Evolutionary conservation across 2,113 vertebrate species (phyloP).

Genomic region (Coryphaenoides rupestris): DNA sequence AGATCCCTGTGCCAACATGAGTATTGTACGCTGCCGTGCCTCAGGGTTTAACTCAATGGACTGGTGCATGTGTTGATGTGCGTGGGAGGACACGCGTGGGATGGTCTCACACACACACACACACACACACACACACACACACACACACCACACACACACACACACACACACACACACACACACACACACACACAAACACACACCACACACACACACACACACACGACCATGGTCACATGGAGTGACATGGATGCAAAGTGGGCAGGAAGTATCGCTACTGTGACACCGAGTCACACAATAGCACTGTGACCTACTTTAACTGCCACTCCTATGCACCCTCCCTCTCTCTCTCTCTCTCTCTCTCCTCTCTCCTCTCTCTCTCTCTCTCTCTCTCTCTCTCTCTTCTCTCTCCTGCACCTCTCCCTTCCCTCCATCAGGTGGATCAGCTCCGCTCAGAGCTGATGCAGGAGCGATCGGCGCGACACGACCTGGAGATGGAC

Average conservation of each 20-base stretch:
- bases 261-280: not conserved
- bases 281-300: not conserved
- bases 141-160: too few relatives aligned
- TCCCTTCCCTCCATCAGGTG: constrained; percentile 64
- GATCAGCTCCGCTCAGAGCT: constrained; percentile 89
- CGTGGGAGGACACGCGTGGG: too few relatives aligned
- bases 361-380: not conserved
- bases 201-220: not conserved
- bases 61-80: too few relatives aligned
- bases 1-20: too few relatives aligned
- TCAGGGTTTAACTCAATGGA: too few relatives aligned
- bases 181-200: too few relatives aligned
- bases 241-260: constrained; percentile 32
- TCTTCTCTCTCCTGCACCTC: not conserved
- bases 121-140: too few relatives aligned
- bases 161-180: too few relatives aligned
- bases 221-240: not conserved
- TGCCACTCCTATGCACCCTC: too few relatives aligned
- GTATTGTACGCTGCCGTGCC: too few relatives aligned
- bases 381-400: too few relatives aligned
- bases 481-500: constrained; percentile 92
- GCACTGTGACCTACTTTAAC: not conserved
- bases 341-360: not conserved
- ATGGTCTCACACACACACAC: too few relatives aligned
- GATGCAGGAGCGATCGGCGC: constrained; percentile 84